Evolutionary conservation across 2,888 invertebrate species (phyloP).

Genomic region (Rhimphoctona megacephalus): DNA sequence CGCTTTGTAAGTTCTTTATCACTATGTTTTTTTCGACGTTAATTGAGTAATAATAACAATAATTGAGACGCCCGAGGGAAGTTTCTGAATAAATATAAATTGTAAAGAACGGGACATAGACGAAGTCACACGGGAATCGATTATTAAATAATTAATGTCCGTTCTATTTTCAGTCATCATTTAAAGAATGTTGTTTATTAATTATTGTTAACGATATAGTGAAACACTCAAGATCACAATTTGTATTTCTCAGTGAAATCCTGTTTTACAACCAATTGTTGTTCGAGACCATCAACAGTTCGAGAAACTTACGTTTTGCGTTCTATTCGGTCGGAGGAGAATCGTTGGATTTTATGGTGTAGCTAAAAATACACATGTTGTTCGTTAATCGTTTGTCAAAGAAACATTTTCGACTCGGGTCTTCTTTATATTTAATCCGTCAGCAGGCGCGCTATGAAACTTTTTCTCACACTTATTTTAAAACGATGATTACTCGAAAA

Average conservation of each 20-base stretch:
- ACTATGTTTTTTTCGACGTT: not conserved
- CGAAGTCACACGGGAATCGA: not conserved
- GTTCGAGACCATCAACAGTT: not conserved
- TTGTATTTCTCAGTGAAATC: not conserved
- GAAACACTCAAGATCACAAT: not conserved
- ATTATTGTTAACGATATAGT: not conserved
- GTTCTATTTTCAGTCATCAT: not conserved
- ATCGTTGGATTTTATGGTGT: slow-evolving; percentile 11
- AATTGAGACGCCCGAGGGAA: not conserved
- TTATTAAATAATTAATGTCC: not conserved
- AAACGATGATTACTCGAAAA: no score
- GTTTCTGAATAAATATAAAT: not conserved
- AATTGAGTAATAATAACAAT: not conserved
- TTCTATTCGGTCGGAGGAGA: not conserved
- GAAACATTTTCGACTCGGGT: slow-evolving; percentile 1
- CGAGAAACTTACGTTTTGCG: not conserved
- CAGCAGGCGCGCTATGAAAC: no score
- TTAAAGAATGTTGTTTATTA: not conserved
- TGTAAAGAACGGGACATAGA: not conserved
- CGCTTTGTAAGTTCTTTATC: not conserved
- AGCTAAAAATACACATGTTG: not conserved
- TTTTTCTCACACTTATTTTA: no score
- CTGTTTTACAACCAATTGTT: not conserved
- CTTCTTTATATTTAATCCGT: slow-evolving; percentile 15
- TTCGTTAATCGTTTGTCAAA: slow-evolving; percentile 11